Evolutionary conservation across 2,797 vertebrate genomes (phyloP), one percentile per base, ranked within the genome.

Genomic region (Syncerus caffer): DNA sequence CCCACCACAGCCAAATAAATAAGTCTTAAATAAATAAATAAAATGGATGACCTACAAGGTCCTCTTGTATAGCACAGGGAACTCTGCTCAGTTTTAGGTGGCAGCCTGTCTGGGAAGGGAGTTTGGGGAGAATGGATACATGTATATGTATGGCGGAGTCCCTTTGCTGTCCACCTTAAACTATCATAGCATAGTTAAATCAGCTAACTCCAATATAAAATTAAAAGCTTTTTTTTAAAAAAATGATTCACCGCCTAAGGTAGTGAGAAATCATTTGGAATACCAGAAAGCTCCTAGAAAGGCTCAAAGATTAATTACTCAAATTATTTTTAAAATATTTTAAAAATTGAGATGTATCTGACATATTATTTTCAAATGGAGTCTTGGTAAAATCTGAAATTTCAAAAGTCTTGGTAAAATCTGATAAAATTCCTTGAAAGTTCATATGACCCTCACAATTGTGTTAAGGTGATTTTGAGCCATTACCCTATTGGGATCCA

Each of bases 361-460:
- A 83, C 21, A 55, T 92, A 23, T 71, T 93, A 85, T 93, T 91
- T 93, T 85, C 6, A 91, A 89, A 62, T 50, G n/a, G 31, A 90
- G 91, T 93, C 53, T 45, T 86, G 51, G 45, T 85, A 92, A 97
- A 90, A 78, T 85, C n/a, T 89, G 27, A 78, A n/a, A n/a, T n/a
- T n/a, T n/a, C n/a, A n/a, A n/a, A n/a, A 47, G 60, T 93, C 53
- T 45, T 86, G 51, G 45, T 85, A 92, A 97, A 90, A 78, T 85
- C n/a, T 89, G 27, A 78, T 71, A 88, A 60, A 85, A 50, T 58
- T 64, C 17, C 19, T 89, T 88, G 38, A 51, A 94, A 96, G 21
- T 67, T 92, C 38, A 23, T 38, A 2, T 25, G 80, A 97, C n/a
- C 4, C 14, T 95, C 25, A 76, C 58, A 67, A 27, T 2, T 87